These are phyloP conservation scores for Siniperca scherzeri DNA, from an alignment of 2,797 vertebrate species.

Conservation along the genomic window DNA sequence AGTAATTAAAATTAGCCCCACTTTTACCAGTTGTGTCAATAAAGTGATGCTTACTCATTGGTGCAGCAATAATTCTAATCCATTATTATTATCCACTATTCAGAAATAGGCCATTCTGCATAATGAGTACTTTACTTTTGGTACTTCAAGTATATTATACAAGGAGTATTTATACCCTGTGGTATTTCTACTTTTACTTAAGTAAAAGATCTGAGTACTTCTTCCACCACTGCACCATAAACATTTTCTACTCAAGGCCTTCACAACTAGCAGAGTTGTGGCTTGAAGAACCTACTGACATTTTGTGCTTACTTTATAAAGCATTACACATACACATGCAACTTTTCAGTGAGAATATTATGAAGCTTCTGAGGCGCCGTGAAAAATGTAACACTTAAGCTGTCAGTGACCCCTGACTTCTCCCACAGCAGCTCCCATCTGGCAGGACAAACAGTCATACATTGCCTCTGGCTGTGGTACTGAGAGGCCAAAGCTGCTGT, in stretches of 20 bases:
- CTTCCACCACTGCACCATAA: neutral
- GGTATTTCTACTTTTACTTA: neutral
- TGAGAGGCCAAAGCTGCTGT: constrained; percentile 18
- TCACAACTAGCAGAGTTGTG: neutral
- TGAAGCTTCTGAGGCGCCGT: neutral
- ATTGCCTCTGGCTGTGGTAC: constrained; percentile 32
- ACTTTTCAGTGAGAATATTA: neutral
- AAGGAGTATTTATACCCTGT: neutral
- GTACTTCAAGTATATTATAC: too few relatives aligned
- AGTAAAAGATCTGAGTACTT: neutral
- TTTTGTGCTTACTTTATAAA: constrained; percentile 7
- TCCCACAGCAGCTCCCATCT: constrained; percentile 25
- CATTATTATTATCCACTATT: neutral
- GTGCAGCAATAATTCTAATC: neutral
- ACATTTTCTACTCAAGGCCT: neutral
- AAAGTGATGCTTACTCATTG: neutral
- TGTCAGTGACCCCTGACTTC: constrained; percentile 48
- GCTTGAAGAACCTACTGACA: neutral
- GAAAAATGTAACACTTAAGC: constrained; percentile 52
- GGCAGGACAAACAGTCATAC: constrained; percentile 34
- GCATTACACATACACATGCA: neutral
- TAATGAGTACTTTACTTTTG: neutral
- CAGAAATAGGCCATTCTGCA: neutral
- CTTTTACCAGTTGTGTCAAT: too few relatives aligned
- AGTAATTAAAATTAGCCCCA: too few relatives aligned